Percentiles rank a stretch among this genome's conserved stretches.
Evolutionary conservation across 2,797 vertebrate genomes (phyloP).

Genomic region (Emys orbicularis): DNA sequence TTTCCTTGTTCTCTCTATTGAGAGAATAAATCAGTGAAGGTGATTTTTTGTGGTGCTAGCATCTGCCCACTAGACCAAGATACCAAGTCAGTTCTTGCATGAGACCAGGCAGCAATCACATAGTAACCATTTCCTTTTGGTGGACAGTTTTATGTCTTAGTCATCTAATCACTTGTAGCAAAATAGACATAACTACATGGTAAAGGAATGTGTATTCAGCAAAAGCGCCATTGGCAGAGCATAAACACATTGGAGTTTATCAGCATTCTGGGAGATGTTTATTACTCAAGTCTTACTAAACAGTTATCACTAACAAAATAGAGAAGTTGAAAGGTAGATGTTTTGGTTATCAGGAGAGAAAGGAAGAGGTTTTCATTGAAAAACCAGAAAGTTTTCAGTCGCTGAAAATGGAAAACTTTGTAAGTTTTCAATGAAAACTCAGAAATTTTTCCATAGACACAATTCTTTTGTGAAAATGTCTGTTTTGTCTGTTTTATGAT

Average conservation of each 20-base stretch:
- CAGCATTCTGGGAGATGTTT: constrained; percentile 34
- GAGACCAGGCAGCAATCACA: not conserved
- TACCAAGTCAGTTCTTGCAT: constrained; percentile 10
- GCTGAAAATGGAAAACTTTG: not conserved
- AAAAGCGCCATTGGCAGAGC: constrained; percentile 5
- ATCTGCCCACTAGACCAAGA: not conserved
- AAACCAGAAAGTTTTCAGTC: not conserved
- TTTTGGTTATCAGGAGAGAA: not conserved
- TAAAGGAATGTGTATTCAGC: constrained; percentile 59
- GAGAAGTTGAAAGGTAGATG: not conserved
- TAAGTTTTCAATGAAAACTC: too few relatives aligned
- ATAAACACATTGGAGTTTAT: constrained; percentile 53
- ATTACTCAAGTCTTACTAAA: constrained; percentile 39
- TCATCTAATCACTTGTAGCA: constrained; percentile 39
- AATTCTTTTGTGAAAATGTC: not conserved
- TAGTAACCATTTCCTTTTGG: not conserved
- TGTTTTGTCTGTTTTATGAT: not conserved
- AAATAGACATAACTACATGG: constrained; percentile 63
- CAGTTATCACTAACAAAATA: not conserved
- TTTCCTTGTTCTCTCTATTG: not conserved
- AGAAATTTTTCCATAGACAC: too few relatives aligned
- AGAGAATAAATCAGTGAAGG: not conserved
- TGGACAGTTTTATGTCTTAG: constrained; percentile 8
- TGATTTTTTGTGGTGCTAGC: not conserved
- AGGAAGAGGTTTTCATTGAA: constrained; percentile 17